Percentiles rank a stretch among this genome's conserved stretches.
phyloP scores from a whole-genome alignment of 2,888 invertebrate genomes.

The Drosophila cracens region DNA sequence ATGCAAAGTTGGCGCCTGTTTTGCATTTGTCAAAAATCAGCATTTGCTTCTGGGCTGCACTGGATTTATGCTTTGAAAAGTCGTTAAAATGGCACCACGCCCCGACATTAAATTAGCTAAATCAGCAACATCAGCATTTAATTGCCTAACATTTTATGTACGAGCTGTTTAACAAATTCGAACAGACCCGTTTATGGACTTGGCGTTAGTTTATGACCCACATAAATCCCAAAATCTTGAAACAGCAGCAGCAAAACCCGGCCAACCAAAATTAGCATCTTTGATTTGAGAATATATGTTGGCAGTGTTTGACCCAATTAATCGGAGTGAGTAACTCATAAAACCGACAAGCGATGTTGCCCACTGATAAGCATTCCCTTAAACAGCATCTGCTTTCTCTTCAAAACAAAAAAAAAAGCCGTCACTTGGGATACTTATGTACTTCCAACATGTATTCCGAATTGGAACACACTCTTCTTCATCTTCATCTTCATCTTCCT shows the following conservation, averaged over 20 bases:
- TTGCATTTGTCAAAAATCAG: slow-evolving; percentile 57
- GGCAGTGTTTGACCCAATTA: slow-evolving; percentile 69
- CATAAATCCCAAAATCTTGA: slow-evolving; percentile 46
- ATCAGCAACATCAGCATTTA: slow-evolving; percentile 54
- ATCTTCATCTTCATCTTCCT: slow-evolving; percentile 5
- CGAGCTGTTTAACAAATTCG: slow-evolving; percentile 55
- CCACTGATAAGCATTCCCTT: slow-evolving; percentile 62
- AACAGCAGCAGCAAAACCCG: slow-evolving; percentile 12
- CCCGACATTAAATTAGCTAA: slow-evolving; percentile 48
- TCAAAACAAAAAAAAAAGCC: not conserved
- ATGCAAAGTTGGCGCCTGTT: slow-evolving; percentile 53
- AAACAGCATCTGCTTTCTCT: slow-evolving; percentile 55
- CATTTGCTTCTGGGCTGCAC: slow-evolving; percentile 17
- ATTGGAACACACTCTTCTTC: slow-evolving; percentile 49
- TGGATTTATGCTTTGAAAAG: slow-evolving; percentile 10
- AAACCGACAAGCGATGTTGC: slow-evolving; percentile 64
- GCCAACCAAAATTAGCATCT: slow-evolving; percentile 69
- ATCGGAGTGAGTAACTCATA: slow-evolving; percentile 69
- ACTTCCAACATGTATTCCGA: slow-evolving; percentile 20
- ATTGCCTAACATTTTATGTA: slow-evolving; percentile 39
- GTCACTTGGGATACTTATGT: slow-evolving; percentile 27
- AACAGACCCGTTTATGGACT: slow-evolving; percentile 39
- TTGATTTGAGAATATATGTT: slow-evolving; percentile 70
- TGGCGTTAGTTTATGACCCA: slow-evolving; percentile 37
- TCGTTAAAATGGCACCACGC: slow-evolving; percentile 69